Conservation (phyloP, 1,140 invertebrate species). For the Idris sp. region DNA sequence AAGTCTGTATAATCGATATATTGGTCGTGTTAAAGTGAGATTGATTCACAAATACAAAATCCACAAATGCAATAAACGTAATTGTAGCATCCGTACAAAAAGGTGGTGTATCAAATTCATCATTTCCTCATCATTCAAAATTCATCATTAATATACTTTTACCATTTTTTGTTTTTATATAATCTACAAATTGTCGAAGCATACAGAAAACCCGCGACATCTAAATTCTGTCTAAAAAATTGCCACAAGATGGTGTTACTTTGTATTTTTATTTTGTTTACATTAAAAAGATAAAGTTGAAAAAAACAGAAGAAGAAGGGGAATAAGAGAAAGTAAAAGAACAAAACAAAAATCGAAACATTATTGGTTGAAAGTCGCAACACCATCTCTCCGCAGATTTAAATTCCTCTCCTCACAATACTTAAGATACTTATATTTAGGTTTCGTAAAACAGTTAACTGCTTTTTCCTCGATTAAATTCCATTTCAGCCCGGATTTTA, state of each 20-base stretch:
- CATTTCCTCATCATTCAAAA: slow-evolving; percentile 12
- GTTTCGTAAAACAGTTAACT: too few relatives aligned
- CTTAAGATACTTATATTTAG: slow-evolving; percentile 16
- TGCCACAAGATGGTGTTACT: slow-evolving; percentile 1
- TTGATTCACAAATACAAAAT: slow-evolving; percentile 52
- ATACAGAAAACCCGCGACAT: slow-evolving; percentile 1
- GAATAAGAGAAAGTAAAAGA: too few relatives aligned
- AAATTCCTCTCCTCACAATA: neutral
- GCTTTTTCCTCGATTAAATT: too few relatives aligned
- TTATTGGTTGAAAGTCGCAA: slow-evolving; percentile 24
- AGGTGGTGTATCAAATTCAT: slow-evolving; percentile 36
- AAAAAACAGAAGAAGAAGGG: too few relatives aligned
- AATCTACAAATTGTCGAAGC: slow-evolving; percentile 23
- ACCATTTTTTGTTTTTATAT: slow-evolving; percentile 15
- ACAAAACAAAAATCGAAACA: too few relatives aligned
- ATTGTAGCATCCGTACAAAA: slow-evolving; percentile 43
- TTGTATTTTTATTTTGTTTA: neutral
- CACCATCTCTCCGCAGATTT: neutral
- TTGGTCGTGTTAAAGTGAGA: slow-evolving; percentile 44
- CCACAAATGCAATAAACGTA: slow-evolving; percentile 50
- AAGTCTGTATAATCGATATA: slow-evolving; percentile 52
- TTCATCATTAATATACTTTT: slow-evolving; percentile 6
- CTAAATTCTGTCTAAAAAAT: slow-evolving; percentile 13
- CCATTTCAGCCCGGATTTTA: too few relatives aligned
- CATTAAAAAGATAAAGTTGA: neutral